A percentile compares a stretch with the other conserved stretches of the same genome.
Evolutionary conservation across 2,888 invertebrate genomes (phyloP).

Genomic region (Leptopilina myrica): DNA sequence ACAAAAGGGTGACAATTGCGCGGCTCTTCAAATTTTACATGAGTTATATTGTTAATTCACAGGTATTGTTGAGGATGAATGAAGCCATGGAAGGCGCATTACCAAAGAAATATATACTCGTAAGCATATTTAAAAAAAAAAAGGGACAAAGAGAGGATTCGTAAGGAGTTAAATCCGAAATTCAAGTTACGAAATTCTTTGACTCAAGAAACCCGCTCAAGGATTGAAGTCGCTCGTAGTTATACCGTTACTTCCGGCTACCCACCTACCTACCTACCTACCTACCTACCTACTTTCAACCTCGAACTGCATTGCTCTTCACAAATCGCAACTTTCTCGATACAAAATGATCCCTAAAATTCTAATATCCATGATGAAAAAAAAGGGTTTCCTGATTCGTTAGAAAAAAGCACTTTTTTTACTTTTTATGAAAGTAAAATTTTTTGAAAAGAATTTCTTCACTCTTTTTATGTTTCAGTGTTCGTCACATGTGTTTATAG

Average conservation of each 20-base stretch:
- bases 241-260: slow-evolving; percentile 34
- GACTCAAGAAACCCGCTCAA: slow-evolving; percentile 34
- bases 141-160: neutral
- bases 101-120: neutral
- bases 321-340: slow-evolving; percentile 33
- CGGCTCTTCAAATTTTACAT: neutral
- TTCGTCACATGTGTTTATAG: too few species aligned
- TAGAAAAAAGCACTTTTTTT: too few species aligned
- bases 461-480: too few species aligned
- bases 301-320: neutral
- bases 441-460: too few species aligned
- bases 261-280: slow-evolving; percentile 15
- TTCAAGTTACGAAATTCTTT: slow-evolving; percentile 36
- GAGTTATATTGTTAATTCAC: neutral
- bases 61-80: too few species aligned
- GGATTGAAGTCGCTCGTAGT: slow-evolving; percentile 23
- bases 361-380: neutral
- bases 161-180: slow-evolving; percentile 2
- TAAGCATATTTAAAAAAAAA: neutral
- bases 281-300: slow-evolving; percentile 35
- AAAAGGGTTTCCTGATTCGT: slow-evolving; percentile 10
- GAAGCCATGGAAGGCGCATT: too few species aligned
- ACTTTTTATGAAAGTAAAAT: too few species aligned
- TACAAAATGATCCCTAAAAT: slow-evolving; percentile 29
- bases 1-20: too few species aligned